phyloP scores from a whole-genome alignment of 92 coral and sea anemone genomes.

The Virgularia gustaviana region DNA sequence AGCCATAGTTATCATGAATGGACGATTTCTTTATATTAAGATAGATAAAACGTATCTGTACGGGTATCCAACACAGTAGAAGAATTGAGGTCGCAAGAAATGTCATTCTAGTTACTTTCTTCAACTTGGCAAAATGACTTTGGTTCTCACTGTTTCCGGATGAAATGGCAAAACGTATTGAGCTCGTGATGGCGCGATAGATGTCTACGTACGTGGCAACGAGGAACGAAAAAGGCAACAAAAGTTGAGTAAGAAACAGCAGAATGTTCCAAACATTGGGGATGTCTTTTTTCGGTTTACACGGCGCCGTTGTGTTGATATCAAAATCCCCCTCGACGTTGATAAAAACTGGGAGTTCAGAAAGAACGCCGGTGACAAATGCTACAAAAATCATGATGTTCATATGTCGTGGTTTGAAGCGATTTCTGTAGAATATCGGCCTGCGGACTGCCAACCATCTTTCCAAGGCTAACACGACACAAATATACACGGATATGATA shows the following conservation, averaged over 20 bases:
- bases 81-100: no score
- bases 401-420: constrained; percentile 4
- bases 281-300: no score
- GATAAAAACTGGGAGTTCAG: background rate
- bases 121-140: no score
- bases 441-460: constrained; percentile 26
- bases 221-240: background rate
- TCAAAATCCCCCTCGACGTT: background rate
- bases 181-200: background rate
- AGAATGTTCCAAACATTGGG: background rate
- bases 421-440: background rate
- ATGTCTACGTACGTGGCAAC: background rate
- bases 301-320: background rate
- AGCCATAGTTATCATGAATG: no score
- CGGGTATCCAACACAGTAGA: no score
- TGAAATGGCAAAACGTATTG: background rate
- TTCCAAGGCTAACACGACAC: background rate
- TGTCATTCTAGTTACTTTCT: no score
- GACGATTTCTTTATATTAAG: no score
- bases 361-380: background rate
- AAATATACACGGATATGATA: constrained; percentile 1
- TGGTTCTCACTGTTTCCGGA: no score
- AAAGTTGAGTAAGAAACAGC: background rate
- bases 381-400: constrained; percentile 7
- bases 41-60: no score